These are phyloP conservation scores for Euphydryas editha DNA, from an alignment of 2,888 invertebrate species.

Conservation along the genomic window DNA sequence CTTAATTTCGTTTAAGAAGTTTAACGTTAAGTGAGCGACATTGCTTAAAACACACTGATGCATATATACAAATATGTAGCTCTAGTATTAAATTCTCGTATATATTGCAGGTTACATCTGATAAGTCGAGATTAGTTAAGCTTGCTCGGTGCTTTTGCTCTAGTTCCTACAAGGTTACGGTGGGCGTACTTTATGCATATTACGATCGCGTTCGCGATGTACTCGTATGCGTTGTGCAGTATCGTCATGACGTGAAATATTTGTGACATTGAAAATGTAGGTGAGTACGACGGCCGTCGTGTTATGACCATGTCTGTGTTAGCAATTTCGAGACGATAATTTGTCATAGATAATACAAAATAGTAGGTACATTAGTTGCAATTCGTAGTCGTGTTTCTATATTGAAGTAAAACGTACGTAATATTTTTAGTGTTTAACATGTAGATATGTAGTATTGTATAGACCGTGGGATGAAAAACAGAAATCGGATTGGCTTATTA, in stretches of 20 bases:
- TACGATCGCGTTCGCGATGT: constrained; percentile 8
- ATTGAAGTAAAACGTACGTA: neutral
- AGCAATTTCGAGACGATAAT: constrained; percentile 28
- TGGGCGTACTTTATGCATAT: constrained; percentile 36
- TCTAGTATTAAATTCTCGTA: constrained; percentile 9
- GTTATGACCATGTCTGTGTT: constrained; percentile 24
- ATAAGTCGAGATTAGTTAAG: constrained; percentile 25
- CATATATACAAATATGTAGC: constrained; percentile 5
- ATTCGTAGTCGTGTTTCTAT: neutral
- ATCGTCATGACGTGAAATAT: constrained; percentile 42
- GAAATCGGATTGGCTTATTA: too few relatives aligned
- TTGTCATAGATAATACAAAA: constrained; percentile 1
- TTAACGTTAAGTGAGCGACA: neutral
- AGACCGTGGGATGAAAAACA: too few relatives aligned
- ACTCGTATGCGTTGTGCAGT: constrained; percentile 31
- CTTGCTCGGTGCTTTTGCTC: constrained; percentile 30
- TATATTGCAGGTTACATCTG: constrained; percentile 16
- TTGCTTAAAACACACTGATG: constrained; percentile 8
- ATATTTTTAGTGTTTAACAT: neutral
- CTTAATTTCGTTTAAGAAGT: neutral
- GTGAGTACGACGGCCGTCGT: constrained; percentile 35
- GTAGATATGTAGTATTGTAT: neutral
- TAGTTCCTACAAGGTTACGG: constrained; percentile 51
- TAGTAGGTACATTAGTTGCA: neutral
- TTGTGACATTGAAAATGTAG: constrained; percentile 48